Evolutionary conservation across 2,888 invertebrate species (phyloP), one percentile per base, ranked within the genome.

Genomic region (Proisotoma minuta): DNA sequence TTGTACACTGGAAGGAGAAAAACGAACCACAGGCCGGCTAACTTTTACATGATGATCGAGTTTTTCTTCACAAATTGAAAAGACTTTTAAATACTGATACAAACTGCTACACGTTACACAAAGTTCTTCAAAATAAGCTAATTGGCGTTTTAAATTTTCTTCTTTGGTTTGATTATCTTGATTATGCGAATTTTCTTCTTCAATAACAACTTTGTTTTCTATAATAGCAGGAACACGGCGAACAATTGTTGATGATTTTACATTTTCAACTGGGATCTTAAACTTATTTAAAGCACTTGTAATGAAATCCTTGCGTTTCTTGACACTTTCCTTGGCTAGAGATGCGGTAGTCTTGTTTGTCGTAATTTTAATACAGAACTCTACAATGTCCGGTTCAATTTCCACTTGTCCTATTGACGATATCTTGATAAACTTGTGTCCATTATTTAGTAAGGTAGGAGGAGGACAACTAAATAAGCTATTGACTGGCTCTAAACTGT

Each of bases 371-470:
- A 70, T 53, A 29, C 63, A 63, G 59, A 70, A 70, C 23, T 70
- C 66, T 18, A 70, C 49, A 15, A 52, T 27, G 39, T 70, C 68
- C 5, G 70, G 70, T n/a, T 62, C 60, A 8, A 70, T 50, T 57
- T 68, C 70, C 1, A 70, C 50, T 51, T 66, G 63, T 15, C 68
- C 64, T 15, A 53, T 28, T 18, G 67, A 63, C 27, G 64, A 54
- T 5, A 70, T 68, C 63, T 70, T 70, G 5, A 70, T 62, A 58
- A 69, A 69, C 43, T 67, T 65, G 23, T 60, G n/a, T n/a, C n/a
- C n/a, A n/a, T n/a, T n/a, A n/a, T n/a, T n/a, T n/a, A n/a, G n/a
- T n/a, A n/a, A n/a, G n/a, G n/a, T n/a, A n/a, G n/a, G n/a, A n/a
- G n/a, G n/a, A n/a, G n/a, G n/a, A n/a, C n/a, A n/a, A n/a, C n/a